Evolutionary conservation across 2,797 vertebrate species (phyloP), one percentile per base, ranked within the genome.

Genomic region (Scleropages formosus): DNA sequence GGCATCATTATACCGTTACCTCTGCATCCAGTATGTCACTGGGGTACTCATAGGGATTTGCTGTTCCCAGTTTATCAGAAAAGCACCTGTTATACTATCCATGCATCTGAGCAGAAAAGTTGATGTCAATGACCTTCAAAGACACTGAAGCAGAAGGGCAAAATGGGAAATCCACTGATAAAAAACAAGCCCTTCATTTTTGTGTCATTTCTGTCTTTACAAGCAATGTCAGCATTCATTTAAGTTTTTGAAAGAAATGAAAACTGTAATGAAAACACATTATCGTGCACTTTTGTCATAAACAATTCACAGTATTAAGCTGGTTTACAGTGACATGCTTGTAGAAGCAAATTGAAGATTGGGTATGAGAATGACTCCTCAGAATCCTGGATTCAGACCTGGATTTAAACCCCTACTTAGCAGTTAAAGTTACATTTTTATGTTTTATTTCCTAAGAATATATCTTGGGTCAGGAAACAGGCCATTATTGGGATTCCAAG

Each of bases 371-470:
- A 70, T 44, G 49, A 74, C 44, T 20, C 31, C 74, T 56, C 22
- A 39, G 47, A 11, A 27, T 31, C 44, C 27, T 64, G 62, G 62
- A 49, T 69, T 66, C 66, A 49, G 68, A 49, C 10, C 66, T 26
- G 12, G 8, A 15, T 20, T 26, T 47, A 22, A 69, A 24, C 66
- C 66, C 69, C 51, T 39, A 39, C 39, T 39, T 39, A 6, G 31
- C 31, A 39, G 31, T 39, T 39, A 39, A 39, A 39, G 31, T 39
- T 31, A 6, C 31, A 2, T 15, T 51, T 20, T 24, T 24, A 24
- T 12, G 18, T 44, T 18, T 49, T 22, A 49, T 69, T 51, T 12
- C 44, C 24, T 13, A 12, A 51, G 46, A 69, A 69, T 24, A 44
- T 39, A 39, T 56, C 53, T 56, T 56, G 53, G 53, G 18, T 69